Percentiles rank a stretch among this genome's conserved stretches.
These are phyloP conservation scores for Mirza zaza DNA, from an alignment of 2,113 vertebrate genomes.

Conservation along the genomic window DNA sequence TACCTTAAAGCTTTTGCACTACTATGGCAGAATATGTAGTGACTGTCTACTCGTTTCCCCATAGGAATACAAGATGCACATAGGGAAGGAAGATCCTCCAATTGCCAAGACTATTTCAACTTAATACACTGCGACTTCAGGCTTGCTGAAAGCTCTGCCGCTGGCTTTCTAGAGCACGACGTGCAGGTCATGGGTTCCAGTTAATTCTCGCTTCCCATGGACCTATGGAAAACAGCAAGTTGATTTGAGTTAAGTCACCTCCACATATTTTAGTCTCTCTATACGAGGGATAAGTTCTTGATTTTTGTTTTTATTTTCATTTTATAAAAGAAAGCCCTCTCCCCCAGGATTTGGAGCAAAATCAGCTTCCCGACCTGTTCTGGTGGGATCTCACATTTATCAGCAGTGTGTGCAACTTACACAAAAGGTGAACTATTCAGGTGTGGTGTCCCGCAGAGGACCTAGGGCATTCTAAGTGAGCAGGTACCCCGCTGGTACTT, in stretches of 20 bases:
- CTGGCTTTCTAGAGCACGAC: background rate
- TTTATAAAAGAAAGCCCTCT: background rate
- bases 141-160: background rate
- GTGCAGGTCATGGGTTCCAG: background rate
- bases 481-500: background rate
- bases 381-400: background rate
- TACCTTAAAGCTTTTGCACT: background rate
- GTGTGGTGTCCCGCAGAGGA: background rate
- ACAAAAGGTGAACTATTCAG: background rate
- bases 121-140: background rate
- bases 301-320: background rate
- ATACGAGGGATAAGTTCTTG: background rate
- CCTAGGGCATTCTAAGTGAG: background rate
- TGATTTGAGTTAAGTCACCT: background rate
- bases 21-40: background rate
- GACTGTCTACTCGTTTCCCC: background rate
- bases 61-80: slow-evolving; percentile 52
- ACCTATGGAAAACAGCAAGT: background rate
- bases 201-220: background rate
- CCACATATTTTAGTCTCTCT: background rate
- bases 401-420: background rate
- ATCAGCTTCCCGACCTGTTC: background rate
- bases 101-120: background rate
- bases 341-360: background rate
- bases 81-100: background rate